Base-by-base conservation (phyloP, 1,140 invertebrate genomes). In the Tetragnatha versicolor region DNA sequence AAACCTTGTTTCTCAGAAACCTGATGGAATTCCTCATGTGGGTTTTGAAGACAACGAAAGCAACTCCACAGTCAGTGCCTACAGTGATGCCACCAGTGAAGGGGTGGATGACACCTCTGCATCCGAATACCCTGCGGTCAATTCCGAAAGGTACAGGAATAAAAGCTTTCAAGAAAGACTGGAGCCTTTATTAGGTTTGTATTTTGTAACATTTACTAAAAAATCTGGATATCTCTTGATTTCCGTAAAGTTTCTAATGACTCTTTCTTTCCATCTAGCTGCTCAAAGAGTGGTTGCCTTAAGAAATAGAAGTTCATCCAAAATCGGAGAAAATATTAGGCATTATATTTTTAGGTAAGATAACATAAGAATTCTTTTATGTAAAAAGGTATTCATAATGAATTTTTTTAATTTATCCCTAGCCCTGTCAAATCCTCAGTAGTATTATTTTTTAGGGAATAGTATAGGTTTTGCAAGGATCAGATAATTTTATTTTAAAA, bases 101-200 rank as follows among this genome's bases (percentile, higher is more conserved):
- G 68, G 66, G 3, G 42, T 65, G 7, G 79, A 81, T 69, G 80
- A 79, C 22, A 81, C 80, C n/a, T 81, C 80, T 14, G 42, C 79
- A 31, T 81, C 80, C 17, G 78, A 79, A 31, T 75, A 75, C 39
- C 80, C 77, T 14, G 31, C 69, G 29, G 60, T 61, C 58, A 79
- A 31, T 85, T 7, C 85, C 85, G 12, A 80, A 84, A 35, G 83
- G 84, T 65, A 82, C n/a, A 60, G 80, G 9, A 63, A 89, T 61
- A 92, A 91, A 83, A 92, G 91, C 83, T 92, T 92, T 85, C 90
- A 91, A 81, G 91, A 92, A 81, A 86, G 90, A 69, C 85, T 92
- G 47, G 91, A 92, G 85, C 91, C 91, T 17, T 85, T 92, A 80
- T 84, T 92, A 79, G 90, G 91, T 92, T 63, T 69, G n/a, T 63